Percentiles rank a stretch among this genome's conserved stretches.
Conservation (phyloP, 2,113 vertebrate genomes). For the Cacatua alba region DNA sequence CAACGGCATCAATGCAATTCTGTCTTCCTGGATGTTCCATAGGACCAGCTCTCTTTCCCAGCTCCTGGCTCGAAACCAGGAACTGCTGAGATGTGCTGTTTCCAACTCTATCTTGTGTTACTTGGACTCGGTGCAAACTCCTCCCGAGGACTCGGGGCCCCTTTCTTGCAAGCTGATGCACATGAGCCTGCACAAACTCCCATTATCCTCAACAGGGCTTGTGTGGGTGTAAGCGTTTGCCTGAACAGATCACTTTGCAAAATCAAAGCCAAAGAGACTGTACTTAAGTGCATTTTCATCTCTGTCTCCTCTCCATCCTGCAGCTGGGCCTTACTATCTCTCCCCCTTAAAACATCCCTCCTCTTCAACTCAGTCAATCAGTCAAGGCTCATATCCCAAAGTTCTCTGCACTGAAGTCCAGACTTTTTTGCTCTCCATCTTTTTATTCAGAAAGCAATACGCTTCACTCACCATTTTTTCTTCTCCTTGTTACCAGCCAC, state of each 20-base stretch:
- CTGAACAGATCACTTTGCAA: conserved; percentile 2
- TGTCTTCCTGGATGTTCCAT: not conserved
- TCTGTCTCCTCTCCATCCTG: not conserved
- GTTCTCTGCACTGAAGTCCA: not conserved
- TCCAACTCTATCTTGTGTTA: not conserved
- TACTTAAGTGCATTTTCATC: not conserved
- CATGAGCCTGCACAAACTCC: not conserved
- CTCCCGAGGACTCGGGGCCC: fast-evolving
- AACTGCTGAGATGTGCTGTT: not conserved
- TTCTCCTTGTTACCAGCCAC: not conserved
- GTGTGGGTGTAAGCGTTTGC: not conserved
- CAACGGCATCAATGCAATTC: not conserved
- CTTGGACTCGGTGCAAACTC: not conserved
- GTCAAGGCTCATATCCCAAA: not conserved
- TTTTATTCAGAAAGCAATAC: not conserved
- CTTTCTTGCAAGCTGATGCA: not conserved
- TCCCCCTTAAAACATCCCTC: not conserved
- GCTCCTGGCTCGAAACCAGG: not conserved
- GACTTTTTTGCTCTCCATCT: not conserved
- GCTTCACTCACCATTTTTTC: not conserved
- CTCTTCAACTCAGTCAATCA: not conserved
- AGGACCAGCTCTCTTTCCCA: not conserved
- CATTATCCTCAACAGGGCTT: not conserved
- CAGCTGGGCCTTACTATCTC: not conserved
- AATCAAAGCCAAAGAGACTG: not conserved